These are phyloP conservation scores for Microcebus tavaratra DNA, from an alignment of 2,113 vertebrate genomes.

Conservation along the genomic window DNA sequence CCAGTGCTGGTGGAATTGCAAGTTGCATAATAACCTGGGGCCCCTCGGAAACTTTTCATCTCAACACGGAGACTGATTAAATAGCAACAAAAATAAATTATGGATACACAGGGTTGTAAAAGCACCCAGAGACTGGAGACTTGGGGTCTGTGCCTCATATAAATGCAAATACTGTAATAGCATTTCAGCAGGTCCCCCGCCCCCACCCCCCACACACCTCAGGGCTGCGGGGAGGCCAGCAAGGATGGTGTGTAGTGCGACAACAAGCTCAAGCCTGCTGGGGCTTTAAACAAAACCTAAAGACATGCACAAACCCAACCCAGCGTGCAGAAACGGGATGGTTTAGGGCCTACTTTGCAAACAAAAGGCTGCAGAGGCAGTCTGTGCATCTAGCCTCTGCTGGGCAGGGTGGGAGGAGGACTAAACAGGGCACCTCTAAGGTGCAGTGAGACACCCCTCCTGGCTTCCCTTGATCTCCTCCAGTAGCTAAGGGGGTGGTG, in stretches of 20 bases:
- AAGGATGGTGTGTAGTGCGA: not conserved
- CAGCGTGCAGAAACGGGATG: not conserved
- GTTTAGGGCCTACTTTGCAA: not conserved
- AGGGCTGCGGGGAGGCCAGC: not conserved
- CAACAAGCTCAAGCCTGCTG: not conserved
- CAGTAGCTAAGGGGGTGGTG: not conserved
- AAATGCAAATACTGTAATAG: slow-evolving; percentile 80
- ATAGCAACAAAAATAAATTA: slow-evolving; percentile 81
- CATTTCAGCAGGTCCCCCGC: slow-evolving; percentile 36
- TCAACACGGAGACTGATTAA: slow-evolving; percentile 77
- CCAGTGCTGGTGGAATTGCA: slow-evolving; percentile 52
- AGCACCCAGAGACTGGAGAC: slow-evolving; percentile 70
- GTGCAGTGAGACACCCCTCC: not conserved
- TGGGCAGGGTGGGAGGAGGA: not conserved
- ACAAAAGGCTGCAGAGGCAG: not conserved
- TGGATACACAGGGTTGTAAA: slow-evolving; percentile 79
- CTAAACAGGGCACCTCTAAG: not conserved
- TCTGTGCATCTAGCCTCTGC: not conserved
- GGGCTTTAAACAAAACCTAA: slow-evolving; percentile 44
- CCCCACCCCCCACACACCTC: not conserved
- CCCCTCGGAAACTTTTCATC: slow-evolving; percentile 78
- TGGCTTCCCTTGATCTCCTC: not conserved
- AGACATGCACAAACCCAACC: not conserved
- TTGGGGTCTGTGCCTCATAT: slow-evolving; percentile 80
- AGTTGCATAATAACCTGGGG: slow-evolving; percentile 74